These are phyloP conservation scores for Pseudomyrmex cubaensis DNA, from an alignment of 1,140 invertebrate species.

Conservation along the genomic window DNA sequence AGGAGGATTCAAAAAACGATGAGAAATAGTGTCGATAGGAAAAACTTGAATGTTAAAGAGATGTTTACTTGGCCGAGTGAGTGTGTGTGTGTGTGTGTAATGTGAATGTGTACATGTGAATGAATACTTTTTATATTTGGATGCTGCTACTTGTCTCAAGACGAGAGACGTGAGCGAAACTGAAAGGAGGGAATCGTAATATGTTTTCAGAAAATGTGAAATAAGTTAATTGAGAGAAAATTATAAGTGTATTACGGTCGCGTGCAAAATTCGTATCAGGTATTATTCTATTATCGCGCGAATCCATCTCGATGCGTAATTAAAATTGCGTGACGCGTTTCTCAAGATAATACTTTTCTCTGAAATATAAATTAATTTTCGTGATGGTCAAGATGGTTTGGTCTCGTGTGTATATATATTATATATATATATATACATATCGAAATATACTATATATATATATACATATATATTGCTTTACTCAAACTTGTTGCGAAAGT, in stretches of 20 bases:
- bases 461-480: no score
- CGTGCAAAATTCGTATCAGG: background rate
- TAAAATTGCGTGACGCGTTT: background rate
- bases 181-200: background rate
- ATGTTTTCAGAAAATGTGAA: background rate
- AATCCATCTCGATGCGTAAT: background rate
- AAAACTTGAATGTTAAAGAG: slow-evolving; percentile 12
- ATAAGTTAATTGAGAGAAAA: background rate
- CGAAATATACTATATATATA: no score
- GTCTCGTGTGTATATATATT: background rate
- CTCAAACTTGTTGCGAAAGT: background rate
- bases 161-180: background rate
- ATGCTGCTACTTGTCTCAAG: background rate
- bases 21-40: slow-evolving; percentile 10
- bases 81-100: background rate
- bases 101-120: slow-evolving; percentile 8
- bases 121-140: background rate
- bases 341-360: slow-evolving; percentile 7
- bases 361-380: slow-evolving; percentile 32
- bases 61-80: slow-evolving; percentile 10
- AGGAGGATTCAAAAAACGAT: slow-evolving; percentile 59
- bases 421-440: no score
- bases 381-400: background rate
- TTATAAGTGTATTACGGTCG: background rate
- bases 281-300: background rate